Conservation (phyloP, 2,797 vertebrate species). For the Tinamus major region DNA sequence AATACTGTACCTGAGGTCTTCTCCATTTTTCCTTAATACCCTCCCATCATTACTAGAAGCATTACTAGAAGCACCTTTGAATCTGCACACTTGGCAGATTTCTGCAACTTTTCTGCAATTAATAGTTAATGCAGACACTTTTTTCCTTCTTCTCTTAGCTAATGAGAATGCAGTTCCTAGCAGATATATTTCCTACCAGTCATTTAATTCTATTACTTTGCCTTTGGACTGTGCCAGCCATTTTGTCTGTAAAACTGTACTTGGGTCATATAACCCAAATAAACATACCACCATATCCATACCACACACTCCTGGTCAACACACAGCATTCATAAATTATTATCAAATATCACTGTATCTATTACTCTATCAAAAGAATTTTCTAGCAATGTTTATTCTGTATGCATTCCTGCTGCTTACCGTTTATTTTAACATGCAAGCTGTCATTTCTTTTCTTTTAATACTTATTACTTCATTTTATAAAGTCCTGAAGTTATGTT, state of each 20-base stretch:
- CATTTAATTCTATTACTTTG: background rate
- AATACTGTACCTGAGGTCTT: background rate
- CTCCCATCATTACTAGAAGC: background rate
- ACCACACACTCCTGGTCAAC: background rate
- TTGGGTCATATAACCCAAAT: background rate
- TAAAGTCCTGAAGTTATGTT: background rate
- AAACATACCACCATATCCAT: background rate
- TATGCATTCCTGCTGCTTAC: background rate
- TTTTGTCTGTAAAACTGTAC: background rate
- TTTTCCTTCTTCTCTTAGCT: background rate
- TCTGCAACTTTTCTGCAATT: background rate
- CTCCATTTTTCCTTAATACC: background rate
- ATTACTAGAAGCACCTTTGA: background rate
- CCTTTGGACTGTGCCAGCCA: background rate
- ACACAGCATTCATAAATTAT: background rate
- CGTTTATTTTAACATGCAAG: background rate
- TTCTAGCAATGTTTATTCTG: background rate
- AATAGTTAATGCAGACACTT: accelerated
- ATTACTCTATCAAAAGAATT: background rate
- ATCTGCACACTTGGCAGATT: accelerated
- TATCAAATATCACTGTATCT: background rate
- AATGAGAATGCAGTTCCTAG: background rate
- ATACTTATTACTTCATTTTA: background rate
- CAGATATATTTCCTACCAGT: background rate
- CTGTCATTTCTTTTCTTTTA: background rate